phyloP scores from a whole-genome alignment of 1,140 invertebrate species.

The Theocolax elegans region DNA sequence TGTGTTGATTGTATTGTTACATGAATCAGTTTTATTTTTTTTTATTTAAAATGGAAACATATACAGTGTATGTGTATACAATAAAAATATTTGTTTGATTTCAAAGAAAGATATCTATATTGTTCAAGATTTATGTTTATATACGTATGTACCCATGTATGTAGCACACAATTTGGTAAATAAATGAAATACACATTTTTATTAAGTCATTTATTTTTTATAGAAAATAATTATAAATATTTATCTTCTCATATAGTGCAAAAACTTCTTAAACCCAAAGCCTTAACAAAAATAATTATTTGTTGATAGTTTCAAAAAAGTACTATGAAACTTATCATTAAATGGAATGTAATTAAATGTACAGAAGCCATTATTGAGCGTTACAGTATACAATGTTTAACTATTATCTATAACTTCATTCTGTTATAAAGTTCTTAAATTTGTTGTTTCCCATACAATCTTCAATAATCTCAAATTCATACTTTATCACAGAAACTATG shows the following conservation, averaged over 20 bases:
- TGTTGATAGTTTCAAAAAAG: constrained; percentile 7
- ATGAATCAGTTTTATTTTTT: too few relatives aligned
- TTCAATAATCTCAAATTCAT: constrained; percentile 16
- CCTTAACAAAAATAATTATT: constrained; percentile 29
- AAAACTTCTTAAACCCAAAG: constrained; percentile 13
- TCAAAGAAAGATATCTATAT: too few relatives aligned
- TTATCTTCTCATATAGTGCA: not conserved
- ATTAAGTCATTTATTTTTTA: constrained; percentile 28
- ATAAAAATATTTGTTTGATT: too few relatives aligned
- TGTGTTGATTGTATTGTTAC: too few relatives aligned
- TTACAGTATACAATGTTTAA: not conserved
- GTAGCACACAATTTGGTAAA: too few relatives aligned
- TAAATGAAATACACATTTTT: constrained; percentile 1
- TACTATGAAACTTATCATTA: not conserved
- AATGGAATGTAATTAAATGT: not conserved
- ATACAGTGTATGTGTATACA: too few relatives aligned
- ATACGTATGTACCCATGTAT: too few relatives aligned
- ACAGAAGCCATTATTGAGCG: not conserved
- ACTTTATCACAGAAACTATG: constrained; percentile 28
- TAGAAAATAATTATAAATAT: constrained; percentile 35
- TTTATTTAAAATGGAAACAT: too few relatives aligned
- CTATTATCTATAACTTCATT: not conserved
- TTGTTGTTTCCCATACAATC: not conserved
- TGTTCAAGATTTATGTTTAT: too few relatives aligned
- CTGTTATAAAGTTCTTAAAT: constrained; percentile 5